Evolutionary conservation across 1,140 invertebrate species (phyloP).

Genomic region (Drosophila ogumai): DNA sequence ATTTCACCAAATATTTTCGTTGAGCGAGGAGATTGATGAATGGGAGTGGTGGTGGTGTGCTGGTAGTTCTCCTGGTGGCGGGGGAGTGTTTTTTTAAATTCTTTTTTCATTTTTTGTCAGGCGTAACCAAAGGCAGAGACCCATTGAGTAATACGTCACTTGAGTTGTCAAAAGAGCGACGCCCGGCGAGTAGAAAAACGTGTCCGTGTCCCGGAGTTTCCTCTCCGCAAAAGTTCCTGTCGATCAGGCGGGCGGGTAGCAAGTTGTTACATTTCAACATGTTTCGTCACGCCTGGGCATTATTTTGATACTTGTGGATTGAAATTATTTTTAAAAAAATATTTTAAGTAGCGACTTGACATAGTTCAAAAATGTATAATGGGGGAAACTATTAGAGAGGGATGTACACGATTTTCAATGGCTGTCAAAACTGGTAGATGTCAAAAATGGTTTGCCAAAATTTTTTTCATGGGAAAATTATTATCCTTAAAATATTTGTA

Average conservation of each 20-base stretch:
- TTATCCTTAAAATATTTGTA: not conserved
- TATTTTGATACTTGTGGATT: constrained; percentile 56
- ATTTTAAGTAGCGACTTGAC: constrained; percentile 47
- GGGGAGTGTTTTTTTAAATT: constrained; percentile 34
- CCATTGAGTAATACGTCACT: constrained; percentile 74
- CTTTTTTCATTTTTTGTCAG: constrained; percentile 50
- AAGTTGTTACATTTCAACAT: constrained; percentile 70
- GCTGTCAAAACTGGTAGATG: constrained; percentile 40
- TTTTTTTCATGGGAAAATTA: constrained; percentile 3
- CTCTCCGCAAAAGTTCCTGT: constrained; percentile 79
- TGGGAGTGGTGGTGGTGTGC: constrained; percentile 31
- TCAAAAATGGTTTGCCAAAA: constrained; percentile 41
- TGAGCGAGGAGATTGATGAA: constrained; percentile 73
- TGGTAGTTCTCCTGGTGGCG: constrained; percentile 25
- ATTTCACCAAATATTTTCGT: constrained; percentile 61
- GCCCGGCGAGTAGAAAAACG: constrained; percentile 65
- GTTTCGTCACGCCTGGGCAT: constrained; percentile 74
- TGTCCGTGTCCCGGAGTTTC: constrained; percentile 61
- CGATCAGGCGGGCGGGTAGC: constrained; percentile 63
- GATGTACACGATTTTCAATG: constrained; percentile 20
- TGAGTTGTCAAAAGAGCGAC: constrained; percentile 72
- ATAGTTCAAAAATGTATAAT: constrained; percentile 17
- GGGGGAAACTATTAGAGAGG: constrained; percentile 19
- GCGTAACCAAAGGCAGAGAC: constrained; percentile 65
- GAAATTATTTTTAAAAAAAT: constrained; percentile 34